Base-by-base conservation (phyloP, 1,140 invertebrate genomes). In the Holcopasites calliopsidis region DNA sequence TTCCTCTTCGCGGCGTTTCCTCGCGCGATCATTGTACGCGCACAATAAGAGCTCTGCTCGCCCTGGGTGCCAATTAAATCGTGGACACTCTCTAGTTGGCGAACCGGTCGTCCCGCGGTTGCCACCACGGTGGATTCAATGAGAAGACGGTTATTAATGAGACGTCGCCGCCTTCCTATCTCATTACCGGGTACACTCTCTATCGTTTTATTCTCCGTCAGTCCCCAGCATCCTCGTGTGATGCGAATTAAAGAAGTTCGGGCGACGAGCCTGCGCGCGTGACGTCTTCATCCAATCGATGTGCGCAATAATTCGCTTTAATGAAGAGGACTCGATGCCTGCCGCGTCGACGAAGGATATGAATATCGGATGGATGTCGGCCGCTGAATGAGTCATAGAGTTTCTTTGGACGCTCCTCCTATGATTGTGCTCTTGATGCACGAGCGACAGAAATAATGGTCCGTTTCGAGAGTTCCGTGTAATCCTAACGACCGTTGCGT, bases 61-160 rank as follows among this genome's bases (percentile, higher is more conserved):
- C 65, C 44, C 35, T 77, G 44, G 82, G 58, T 70, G 61, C 83
- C 81, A 87, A 86, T 86, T 87, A 87, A 85, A 73, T 61, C 7
- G 26, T 50, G 26, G 44, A 44, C 44, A 7, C 42, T 83, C 71
- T 77, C 68, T 83, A 79, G 61, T 44, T 76, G 40, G 64, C 42
- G 42, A 82, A 73, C 80, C 74, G 68, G 74, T 77, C 55, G 21
- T 18, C 31, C 42, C 47, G 11, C 33, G n/a, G 66, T 54, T 68
- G 49, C 76, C 76, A 78, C 58, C 50, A 44, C 26, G 57, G 47
- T 31, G 47, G 65, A 82, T 74, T 70, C 61, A 33, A 55, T 42
- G 74, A 73, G 70, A 58, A 77, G 79, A 83, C 55, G 68, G 47
- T 82, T 81, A 82, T 82, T 81, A 81, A 82, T 69, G 68, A 64